A percentile compares a stretch with the other conserved stretches of the same genome.
Evolutionary conservation across 2,888 invertebrate species (phyloP).

Genomic region (Oligia latruncula): DNA sequence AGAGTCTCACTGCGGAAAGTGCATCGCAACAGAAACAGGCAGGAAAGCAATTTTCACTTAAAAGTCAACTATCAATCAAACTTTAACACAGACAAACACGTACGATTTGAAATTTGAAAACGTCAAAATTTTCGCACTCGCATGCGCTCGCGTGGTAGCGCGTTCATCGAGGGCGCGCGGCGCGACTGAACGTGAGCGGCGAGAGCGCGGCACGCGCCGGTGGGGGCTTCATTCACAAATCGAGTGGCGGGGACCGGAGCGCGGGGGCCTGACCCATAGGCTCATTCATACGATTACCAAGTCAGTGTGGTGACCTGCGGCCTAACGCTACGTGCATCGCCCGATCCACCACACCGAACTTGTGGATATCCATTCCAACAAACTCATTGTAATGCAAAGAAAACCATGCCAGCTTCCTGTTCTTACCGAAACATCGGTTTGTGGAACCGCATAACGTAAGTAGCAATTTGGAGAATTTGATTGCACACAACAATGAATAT

Average conservation of each 20-base stretch:
- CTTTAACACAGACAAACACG: slow-evolving; percentile 74
- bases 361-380: slow-evolving; percentile 56
- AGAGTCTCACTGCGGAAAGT: slow-evolving; percentile 69
- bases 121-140: slow-evolving; percentile 77
- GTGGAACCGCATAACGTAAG: slow-evolving; percentile 61
- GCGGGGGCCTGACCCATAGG: slow-evolving; percentile 77
- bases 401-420: slow-evolving; percentile 72
- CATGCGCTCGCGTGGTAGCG: slow-evolving; percentile 85
- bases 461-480: slow-evolving; percentile 65
- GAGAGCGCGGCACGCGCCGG: slow-evolving; percentile 85
- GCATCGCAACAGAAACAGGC: slow-evolving; percentile 69
- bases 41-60: slow-evolving; percentile 66
- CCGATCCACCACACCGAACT: slow-evolving; percentile 66
- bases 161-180: slow-evolving; percentile 85
- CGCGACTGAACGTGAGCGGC: slow-evolving; percentile 86
- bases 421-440: slow-evolving; percentile 62
- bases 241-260: slow-evolving; percentile 82
- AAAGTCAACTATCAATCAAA: slow-evolving; percentile 73
- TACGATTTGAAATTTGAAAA: slow-evolving; percentile 83
- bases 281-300: slow-evolving; percentile 85
- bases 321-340: slow-evolving; percentile 65
- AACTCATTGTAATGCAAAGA: slow-evolving; percentile 70
- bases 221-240: slow-evolving; percentile 89
- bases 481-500: slow-evolving; percentile 65
- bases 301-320: slow-evolving; percentile 66